phyloP scores from a whole-genome alignment of 2,888 invertebrate genomes.

The Drosophila niveifrons region DNA sequence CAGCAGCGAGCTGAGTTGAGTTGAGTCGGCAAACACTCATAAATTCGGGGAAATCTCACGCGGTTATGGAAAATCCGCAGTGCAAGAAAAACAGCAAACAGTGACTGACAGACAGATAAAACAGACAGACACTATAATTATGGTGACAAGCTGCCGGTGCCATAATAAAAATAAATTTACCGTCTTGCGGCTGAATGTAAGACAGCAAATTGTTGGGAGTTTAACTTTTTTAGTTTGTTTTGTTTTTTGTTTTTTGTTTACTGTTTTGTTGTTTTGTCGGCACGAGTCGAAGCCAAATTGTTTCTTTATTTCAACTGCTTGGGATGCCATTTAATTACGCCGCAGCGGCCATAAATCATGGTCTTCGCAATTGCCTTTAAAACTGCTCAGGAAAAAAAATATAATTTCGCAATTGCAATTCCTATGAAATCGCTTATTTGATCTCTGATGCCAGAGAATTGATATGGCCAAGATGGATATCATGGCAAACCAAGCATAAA shows the following conservation, averaged over 20 bases:
- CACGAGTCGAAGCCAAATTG: conserved; percentile 52
- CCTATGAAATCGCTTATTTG: not conserved
- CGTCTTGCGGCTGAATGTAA: conserved; percentile 36
- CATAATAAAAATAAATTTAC: conserved; percentile 60
- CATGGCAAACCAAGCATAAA: not conserved
- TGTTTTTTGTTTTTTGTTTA: conserved; percentile 9
- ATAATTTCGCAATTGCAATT: conserved; percentile 7
- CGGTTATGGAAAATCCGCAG: conserved; percentile 23
- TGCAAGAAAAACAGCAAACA: conserved; percentile 39
- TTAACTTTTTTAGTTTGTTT: conserved; percentile 8
- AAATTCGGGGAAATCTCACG: conserved; percentile 29
- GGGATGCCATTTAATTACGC: conserved; percentile 39
- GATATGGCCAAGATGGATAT: conserved; percentile 1
- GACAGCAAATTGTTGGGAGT: conserved; percentile 33
- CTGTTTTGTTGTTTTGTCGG: conserved; percentile 18
- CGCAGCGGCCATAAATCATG: conserved; percentile 42
- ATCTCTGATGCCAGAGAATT: not conserved
- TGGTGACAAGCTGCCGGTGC: conserved; percentile 53
- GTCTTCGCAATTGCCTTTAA: conserved; percentile 8
- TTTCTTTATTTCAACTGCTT: conserved; percentile 14
- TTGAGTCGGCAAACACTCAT: conserved; percentile 37
- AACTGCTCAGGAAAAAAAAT: conserved; percentile 4
- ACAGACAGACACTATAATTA: conserved; percentile 60
- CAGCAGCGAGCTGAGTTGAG: conserved; percentile 4
- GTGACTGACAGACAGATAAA: conserved; percentile 24